Conservation (phyloP, 2,797 vertebrate genomes). For the Pipistrellus kuhlii region DNA sequence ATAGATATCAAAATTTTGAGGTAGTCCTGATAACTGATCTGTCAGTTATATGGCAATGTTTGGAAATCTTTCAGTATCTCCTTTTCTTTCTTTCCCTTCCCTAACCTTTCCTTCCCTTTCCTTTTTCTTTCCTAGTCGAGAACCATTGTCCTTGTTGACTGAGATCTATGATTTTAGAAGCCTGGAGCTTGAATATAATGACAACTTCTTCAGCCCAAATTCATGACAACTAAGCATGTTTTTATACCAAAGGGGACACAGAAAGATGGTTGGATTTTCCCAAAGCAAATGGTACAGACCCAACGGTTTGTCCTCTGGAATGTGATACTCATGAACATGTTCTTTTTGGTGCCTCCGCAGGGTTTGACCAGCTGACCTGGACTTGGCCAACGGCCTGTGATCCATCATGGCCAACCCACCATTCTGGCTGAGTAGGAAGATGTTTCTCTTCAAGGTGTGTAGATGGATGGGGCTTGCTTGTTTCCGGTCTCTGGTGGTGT, state of each 20-base stretch:
- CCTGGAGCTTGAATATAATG: not conserved
- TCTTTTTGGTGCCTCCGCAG: slow-evolving; percentile 36
- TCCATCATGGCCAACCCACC: not conserved
- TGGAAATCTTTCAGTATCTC: not conserved
- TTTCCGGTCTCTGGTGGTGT: not conserved
- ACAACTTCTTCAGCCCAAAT: not conserved
- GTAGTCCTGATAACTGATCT: not conserved
- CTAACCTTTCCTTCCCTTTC: rapidly evolving
- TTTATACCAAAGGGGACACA: not conserved
- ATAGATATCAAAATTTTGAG: not conserved
- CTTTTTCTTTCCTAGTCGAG: not conserved
- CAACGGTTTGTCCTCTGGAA: not conserved
- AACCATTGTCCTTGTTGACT: not conserved
- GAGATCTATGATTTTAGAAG: not conserved
- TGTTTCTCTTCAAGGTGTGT: slow-evolving; percentile 52
- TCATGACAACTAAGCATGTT: not conserved
- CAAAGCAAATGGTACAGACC: not conserved
- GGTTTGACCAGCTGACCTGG: slow-evolving; percentile 51
- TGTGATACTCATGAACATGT: not conserved
- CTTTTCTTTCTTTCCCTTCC: rapidly evolving
- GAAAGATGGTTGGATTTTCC: not conserved
- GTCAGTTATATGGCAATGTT: not conserved
- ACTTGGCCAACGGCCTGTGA: not conserved
- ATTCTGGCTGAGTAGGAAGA: not conserved
- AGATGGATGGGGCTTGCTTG: slow-evolving; percentile 60